Conservation (phyloP, 2,888 invertebrate genomes). For the Sycophila texana region DNA sequence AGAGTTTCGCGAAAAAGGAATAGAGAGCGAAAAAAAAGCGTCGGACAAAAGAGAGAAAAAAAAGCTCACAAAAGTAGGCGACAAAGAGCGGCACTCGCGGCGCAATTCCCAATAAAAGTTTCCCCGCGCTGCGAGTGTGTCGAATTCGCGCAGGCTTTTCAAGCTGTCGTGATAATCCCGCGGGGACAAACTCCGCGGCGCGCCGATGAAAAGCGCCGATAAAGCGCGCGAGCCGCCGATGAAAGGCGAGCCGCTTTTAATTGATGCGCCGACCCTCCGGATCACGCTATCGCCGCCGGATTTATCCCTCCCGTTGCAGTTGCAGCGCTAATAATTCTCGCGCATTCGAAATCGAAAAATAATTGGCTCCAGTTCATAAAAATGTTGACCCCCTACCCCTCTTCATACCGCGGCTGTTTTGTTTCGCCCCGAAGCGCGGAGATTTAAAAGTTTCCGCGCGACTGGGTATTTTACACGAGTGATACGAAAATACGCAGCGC, state of each 20-base stretch:
- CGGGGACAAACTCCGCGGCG: conserved; percentile 29
- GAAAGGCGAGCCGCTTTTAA: conserved; percentile 28
- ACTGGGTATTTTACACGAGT: too few relatives aligned
- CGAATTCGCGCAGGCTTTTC: conserved; percentile 20
- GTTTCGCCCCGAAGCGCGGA: too few relatives aligned
- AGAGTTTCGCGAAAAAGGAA: conserved; percentile 7
- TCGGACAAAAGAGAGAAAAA: neutral
- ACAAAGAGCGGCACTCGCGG: neutral
- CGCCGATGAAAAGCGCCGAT: conserved; percentile 25
- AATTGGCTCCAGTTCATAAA: too few relatives aligned
- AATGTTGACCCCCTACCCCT: too few relatives aligned
- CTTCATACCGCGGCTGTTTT: too few relatives aligned
- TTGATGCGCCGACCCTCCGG: conserved; percentile 23
- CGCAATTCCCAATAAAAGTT: conserved; percentile 50
- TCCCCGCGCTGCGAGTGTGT: conserved; percentile 5
- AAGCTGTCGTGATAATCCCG: conserved; percentile 45
- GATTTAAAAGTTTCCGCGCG: too few relatives aligned
- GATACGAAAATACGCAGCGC: too few relatives aligned
- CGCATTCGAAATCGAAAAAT: too few relatives aligned
- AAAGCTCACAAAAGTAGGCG: conserved; percentile 1
- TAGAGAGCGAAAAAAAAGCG: too few relatives aligned
- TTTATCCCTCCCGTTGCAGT: neutral
- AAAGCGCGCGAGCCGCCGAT: conserved; percentile 7
- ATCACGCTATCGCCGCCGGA: neutral
- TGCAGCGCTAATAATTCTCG: too few relatives aligned